Conservation (phyloP, 2,797 vertebrate genomes). For the Pampus argenteus region DNA sequence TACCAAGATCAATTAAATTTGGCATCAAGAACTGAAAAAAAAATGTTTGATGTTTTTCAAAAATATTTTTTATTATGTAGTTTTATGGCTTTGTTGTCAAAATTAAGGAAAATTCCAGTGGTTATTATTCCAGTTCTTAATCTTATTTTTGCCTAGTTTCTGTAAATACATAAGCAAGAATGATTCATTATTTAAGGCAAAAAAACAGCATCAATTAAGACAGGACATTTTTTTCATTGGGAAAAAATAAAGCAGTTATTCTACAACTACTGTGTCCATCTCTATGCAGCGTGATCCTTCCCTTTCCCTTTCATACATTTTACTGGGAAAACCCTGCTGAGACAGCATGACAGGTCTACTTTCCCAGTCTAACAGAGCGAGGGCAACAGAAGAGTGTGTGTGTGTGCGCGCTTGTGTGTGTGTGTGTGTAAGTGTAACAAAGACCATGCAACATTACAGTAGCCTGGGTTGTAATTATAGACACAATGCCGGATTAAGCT, state of each 20-base stretch:
- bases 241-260: background rate
- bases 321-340: slow-evolving; percentile 55
- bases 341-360: slow-evolving; percentile 44
- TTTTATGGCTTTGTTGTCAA: background rate
- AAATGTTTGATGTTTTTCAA: no score
- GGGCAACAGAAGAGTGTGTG: slow-evolving; percentile 2
- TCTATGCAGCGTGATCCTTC: background rate
- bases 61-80: background rate
- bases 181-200: background rate
- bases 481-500: slow-evolving; percentile 68
- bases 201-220: slow-evolving; percentile 6
- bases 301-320: slow-evolving; percentile 25
- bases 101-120: background rate
- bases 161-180: background rate
- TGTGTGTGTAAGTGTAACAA: slow-evolving; percentile 16
- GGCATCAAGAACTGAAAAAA: background rate
- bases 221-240: background rate
- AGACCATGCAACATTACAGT: slow-evolving; percentile 50
- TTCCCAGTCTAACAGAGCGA: slow-evolving; percentile 29
- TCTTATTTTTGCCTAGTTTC: background rate
- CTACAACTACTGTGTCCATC: background rate
- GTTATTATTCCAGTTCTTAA: background rate
- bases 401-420: background rate
- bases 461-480: slow-evolving; percentile 61
- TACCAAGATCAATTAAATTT: background rate